Percentiles rank a stretch among this genome's conserved stretches.
phyloP scores from a whole-genome alignment of 2,888 invertebrate species.

The Crematogaster levior region DNA sequence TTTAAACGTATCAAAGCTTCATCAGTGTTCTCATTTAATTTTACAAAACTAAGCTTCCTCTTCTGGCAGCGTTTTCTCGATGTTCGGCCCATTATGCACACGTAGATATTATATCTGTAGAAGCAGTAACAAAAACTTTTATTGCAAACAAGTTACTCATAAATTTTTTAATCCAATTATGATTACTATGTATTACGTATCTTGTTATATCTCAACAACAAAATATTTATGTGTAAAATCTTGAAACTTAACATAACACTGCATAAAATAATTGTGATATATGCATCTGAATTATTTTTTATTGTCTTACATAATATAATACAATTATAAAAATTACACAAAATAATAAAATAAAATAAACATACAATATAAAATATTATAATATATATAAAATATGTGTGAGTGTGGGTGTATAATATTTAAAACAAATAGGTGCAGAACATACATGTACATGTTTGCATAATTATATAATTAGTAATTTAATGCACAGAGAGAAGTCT shows the following conservation, averaged over 20 bases:
- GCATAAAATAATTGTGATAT: not conserved
- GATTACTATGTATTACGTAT: not conserved
- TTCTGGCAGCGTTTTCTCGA: slow-evolving; percentile 77
- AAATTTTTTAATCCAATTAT: slow-evolving; percentile 23
- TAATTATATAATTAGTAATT: slow-evolving; percentile 6
- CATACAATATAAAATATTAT: not conserved
- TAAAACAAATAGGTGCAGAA: not conserved
- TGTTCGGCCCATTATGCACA: slow-evolving; percentile 80
- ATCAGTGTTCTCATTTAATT: slow-evolving; percentile 62
- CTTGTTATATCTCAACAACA: not conserved
- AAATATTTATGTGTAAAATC: not conserved
- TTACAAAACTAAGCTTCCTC: slow-evolving; percentile 66
- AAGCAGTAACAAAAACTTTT: slow-evolving; percentile 56
- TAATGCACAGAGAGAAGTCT: slow-evolving; percentile 40
- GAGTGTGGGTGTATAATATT: too few species aligned
- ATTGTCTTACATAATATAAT: slow-evolving; percentile 1
- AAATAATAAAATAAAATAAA: not conserved
- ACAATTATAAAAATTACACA: slow-evolving; percentile 4
- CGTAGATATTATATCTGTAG: slow-evolving; percentile 69
- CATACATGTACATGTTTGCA: not conserved
- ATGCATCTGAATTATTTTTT: not conserved
- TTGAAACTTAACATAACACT: not conserved
- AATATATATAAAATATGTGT: not conserved
- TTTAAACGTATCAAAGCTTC: slow-evolving; percentile 70
- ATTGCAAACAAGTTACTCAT: slow-evolving; percentile 2